Evolutionary conservation across 2,797 vertebrate species (phyloP), one percentile per base, ranked within the genome.

Genomic region (Enoplosus armatus): DNA sequence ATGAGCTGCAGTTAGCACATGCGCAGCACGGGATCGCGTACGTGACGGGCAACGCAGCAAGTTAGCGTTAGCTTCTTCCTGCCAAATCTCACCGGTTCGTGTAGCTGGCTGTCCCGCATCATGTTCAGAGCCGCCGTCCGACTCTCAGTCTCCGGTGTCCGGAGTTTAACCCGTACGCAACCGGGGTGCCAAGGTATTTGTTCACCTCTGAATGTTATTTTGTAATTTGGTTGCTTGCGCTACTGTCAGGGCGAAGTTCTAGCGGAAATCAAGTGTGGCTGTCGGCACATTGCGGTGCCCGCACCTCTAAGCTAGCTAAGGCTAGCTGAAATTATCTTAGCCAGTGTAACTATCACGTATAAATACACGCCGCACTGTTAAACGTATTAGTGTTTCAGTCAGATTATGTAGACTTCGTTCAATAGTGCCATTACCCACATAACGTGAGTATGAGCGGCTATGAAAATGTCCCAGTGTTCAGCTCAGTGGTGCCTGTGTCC

Each of bases 61-160:
- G 59, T 37, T 29, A 51, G 27, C 63, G 26, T 83, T 39, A 18
- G 6, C 6, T 8, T 47, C 79, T 26, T 76, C 47, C 43, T 31
- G 5, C 6, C 59, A 48, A 26, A 45, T 22, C 60, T 59, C 10
- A 12, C 81, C 82, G 89, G 82, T 77, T 15, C 4, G 27, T 50
- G 50, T 69, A 15, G 48, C 78, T 79, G 62, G 53, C 68, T 68
- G 77, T 63, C 61, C 64, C 24, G 14, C 87, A 94, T 27, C 70
- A 96, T 96, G 96, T 95, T 96, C 88, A 93, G 94, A 92, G 91
- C 94, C 53, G 95, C 94, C 77, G 92, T 93, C 84, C 95, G 94
- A 87, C 86, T 95, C 15, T 95, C 96, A 0, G 77, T 93, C 91
- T 95, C 94, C 87, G 94, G 94, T 65, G 87, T 92, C 45, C 94